Conservation (phyloP, 2,888 invertebrate genomes). For the Lepas anatifera region DNA sequence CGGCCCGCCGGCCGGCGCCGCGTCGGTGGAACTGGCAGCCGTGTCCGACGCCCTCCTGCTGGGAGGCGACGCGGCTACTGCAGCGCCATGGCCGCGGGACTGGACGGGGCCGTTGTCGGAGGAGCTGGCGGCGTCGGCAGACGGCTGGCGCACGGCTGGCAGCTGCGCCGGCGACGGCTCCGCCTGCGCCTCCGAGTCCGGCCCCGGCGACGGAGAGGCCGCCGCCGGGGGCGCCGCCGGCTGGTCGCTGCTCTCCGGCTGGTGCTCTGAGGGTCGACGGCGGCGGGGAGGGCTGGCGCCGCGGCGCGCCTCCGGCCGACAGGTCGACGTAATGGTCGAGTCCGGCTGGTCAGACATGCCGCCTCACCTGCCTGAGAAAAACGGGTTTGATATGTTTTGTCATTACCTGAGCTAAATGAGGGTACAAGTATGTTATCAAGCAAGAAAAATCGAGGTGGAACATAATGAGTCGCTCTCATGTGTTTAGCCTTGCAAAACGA, state of each 20-base stretch:
- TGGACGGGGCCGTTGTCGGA: neutral
- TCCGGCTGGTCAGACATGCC: conserved; percentile 7
- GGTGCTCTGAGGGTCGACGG: neutral
- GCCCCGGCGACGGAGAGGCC: neutral
- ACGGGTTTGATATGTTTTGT: too few species aligned
- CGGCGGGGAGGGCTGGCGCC: neutral
- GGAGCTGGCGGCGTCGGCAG: neutral
- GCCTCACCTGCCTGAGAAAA: neutral
- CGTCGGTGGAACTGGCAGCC: neutral
- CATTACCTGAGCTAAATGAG: too few species aligned
- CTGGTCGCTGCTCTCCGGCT: neutral
- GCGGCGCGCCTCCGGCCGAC: neutral
- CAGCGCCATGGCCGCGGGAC: neutral
- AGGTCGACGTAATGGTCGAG: conserved; percentile 3
- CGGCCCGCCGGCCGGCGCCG: neutral
- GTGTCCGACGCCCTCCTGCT: neutral
- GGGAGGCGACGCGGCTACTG: neutral
- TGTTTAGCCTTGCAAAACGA: neutral
- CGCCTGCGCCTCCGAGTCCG: neutral
- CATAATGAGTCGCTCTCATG: too few species aligned
- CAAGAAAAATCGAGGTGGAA: too few species aligned
- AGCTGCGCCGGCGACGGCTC: neutral
- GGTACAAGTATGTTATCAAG: too few species aligned
- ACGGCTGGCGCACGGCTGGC: neutral
- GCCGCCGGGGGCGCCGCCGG: neutral